A percentile compares a stretch with the other conserved stretches of the same genome.
Conservation (phyloP, 2,888 invertebrate genomes). For the Pammene fasciana region DNA sequence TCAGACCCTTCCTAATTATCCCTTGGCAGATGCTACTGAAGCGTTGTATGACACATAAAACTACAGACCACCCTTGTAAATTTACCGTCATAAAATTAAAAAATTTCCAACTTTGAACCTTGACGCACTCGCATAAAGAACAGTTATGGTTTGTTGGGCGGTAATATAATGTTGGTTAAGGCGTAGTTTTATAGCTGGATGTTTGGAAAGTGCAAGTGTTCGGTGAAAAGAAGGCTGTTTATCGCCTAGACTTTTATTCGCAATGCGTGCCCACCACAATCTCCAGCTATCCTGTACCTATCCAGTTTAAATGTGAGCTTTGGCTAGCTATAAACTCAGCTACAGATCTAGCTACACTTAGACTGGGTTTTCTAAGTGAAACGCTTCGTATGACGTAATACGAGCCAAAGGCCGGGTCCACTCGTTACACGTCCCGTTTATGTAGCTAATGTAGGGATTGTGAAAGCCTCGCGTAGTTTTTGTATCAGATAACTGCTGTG, state of each 20-base stretch:
- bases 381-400: background rate
- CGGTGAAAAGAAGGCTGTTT: conserved; percentile 52
- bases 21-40: conserved; percentile 47
- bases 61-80: conserved; percentile 18
- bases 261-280: background rate
- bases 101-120: conserved; percentile 16
- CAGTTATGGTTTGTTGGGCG: background rate
- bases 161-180: conserved; percentile 26
- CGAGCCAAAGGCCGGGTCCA: conserved; percentile 36
- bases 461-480: conserved; percentile 52
- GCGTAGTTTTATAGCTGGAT: conserved; percentile 49
- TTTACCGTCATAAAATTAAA: background rate
- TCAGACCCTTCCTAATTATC: conserved; percentile 48
- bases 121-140: background rate
- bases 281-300: background rate
- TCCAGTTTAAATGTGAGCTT: background rate
- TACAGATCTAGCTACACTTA: background rate
- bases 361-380: background rate
- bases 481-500: conserved; percentile 41
- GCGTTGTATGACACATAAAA: conserved; percentile 47
- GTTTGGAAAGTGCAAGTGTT: conserved; percentile 52
- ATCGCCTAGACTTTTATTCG: conserved; percentile 45
- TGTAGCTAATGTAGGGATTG: conserved; percentile 43
- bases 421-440: conserved; percentile 47
- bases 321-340: background rate